Percentiles rank a stretch among this genome's conserved stretches.
Evolutionary conservation across 2,797 vertebrate species (phyloP).

Genomic region (Sebastes trivittatus): DNA sequence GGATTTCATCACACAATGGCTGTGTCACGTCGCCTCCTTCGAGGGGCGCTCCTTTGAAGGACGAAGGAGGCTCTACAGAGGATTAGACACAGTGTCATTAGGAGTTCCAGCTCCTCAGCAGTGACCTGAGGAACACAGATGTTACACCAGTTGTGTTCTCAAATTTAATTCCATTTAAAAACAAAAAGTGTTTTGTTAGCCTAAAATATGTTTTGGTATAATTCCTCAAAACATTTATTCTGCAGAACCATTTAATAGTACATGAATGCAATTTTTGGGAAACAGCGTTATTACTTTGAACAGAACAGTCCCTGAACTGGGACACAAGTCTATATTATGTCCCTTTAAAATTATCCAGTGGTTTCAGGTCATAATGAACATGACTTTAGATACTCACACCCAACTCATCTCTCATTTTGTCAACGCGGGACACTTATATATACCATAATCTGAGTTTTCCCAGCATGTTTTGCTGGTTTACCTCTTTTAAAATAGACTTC

Average conservation of each 20-base stretch:
- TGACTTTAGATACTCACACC: background rate
- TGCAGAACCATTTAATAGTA: background rate
- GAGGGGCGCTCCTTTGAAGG: constrained; percentile 9
- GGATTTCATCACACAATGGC: constrained; percentile 36
- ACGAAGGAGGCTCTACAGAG: constrained; percentile 4
- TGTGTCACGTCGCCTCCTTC: background rate
- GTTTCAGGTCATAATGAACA: background rate
- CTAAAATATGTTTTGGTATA: background rate
- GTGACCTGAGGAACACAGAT: background rate
- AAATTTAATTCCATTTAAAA: background rate
- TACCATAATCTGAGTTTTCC: background rate
- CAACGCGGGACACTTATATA: background rate
- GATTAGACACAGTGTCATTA: constrained; percentile 1
- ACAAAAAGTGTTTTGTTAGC: background rate
- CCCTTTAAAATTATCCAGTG: background rate
- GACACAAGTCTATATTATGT: background rate
- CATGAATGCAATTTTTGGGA: background rate
- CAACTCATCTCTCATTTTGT: background rate
- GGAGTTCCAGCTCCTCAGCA: background rate
- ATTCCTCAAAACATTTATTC: background rate
- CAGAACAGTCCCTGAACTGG: background rate
- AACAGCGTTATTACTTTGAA: background rate
- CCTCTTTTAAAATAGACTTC: background rate
- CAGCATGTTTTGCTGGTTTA: background rate
- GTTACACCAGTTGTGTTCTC: background rate